These are phyloP conservation scores for Micronycteris hirsuta DNA, from an alignment of 2,113 vertebrate species.

Conservation along the genomic window DNA sequence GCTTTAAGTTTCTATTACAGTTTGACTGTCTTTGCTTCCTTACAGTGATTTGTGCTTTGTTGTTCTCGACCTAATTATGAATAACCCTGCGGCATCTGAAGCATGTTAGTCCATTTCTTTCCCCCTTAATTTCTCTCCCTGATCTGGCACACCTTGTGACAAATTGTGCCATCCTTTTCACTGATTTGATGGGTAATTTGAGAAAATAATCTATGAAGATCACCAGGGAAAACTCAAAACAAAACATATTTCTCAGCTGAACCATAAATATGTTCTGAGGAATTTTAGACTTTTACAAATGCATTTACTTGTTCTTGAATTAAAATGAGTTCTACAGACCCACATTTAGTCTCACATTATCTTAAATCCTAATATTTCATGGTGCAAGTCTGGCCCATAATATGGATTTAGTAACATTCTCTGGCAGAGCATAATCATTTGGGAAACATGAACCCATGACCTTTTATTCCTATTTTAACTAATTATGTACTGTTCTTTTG, in stretches of 20 bases:
- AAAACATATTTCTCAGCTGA: constrained; percentile 60
- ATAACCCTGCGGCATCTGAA: neutral
- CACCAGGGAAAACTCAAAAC: constrained; percentile 48
- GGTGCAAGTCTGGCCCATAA: constrained; percentile 65
- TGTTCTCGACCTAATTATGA: constrained; percentile 43
- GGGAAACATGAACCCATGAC: constrained; percentile 50
- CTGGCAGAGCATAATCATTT: constrained; percentile 71
- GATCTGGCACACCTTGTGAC: neutral
- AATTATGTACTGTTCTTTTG: constrained; percentile 67
- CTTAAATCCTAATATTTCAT: constrained; percentile 73
- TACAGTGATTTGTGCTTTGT: constrained; percentile 1
- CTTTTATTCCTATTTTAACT: constrained; percentile 70
- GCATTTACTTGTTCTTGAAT: constrained; percentile 57
- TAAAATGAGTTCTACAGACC: constrained; percentile 60
- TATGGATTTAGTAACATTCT: constrained; percentile 74
- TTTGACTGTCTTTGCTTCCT: constrained; percentile 31
- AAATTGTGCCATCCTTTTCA: constrained; percentile 6
- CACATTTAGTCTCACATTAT: constrained; percentile 60
- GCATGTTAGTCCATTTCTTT: neutral
- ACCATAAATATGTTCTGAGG: constrained; percentile 57
- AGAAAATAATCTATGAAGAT: constrained; percentile 68
- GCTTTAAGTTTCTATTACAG: neutral
- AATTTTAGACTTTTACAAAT: constrained; percentile 71
- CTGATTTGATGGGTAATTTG: constrained; percentile 67
- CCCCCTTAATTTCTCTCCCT: neutral